Evolutionary conservation across 2,797 vertebrate genomes (phyloP), one percentile per base, ranked within the genome.

Genomic region (Myiothlypis chrysogaster): DNA sequence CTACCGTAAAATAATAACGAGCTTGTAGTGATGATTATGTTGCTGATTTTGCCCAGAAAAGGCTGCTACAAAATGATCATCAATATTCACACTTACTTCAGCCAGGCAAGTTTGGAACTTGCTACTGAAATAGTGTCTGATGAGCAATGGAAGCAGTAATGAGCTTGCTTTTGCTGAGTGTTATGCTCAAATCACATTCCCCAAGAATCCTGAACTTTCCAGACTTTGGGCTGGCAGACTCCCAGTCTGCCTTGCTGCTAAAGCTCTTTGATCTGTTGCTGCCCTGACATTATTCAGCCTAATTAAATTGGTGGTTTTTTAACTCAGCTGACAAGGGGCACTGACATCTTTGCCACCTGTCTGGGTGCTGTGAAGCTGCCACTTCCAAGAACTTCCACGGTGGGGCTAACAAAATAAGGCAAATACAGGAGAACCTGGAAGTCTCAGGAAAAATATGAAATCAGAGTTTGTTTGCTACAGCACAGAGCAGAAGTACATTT

Each of bases 321-420:
- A 89, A 47, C 27, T 28, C 61, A 94, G 86, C 70, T 44, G 73
- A 50, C 25, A 50, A 47, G 1, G 14, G 59, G 50, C 71, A 71
- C 66, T 34, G 77, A 73, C 22, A 46, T 37, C 25, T 47, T 78
- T 46, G 83, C 83, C 69, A 79, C 35, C 68, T 52, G 61, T 53
- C 65, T 6, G 28, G 81, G 65, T 57, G 24, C 34, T 68, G 84
- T 2, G n/a, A 90, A 97, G 89, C 94, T 82, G 93, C 82, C 59
- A 50, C 52, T 87, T 91, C 95, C 63, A 63, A 94, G 83, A 91
- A 78, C 84, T 96, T 95, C 96, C 92, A 57, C 66, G 53, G 93
- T 11, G 84, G 68, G 76, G 84, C 76, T 37, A 59, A 88, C 89
- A 86, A 87, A 83, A 47, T 92, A 95, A 94, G 85, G 92, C 95